Conservation (phyloP, 2,113 vertebrate genomes). For the Lepidothrix coronata region DNA sequence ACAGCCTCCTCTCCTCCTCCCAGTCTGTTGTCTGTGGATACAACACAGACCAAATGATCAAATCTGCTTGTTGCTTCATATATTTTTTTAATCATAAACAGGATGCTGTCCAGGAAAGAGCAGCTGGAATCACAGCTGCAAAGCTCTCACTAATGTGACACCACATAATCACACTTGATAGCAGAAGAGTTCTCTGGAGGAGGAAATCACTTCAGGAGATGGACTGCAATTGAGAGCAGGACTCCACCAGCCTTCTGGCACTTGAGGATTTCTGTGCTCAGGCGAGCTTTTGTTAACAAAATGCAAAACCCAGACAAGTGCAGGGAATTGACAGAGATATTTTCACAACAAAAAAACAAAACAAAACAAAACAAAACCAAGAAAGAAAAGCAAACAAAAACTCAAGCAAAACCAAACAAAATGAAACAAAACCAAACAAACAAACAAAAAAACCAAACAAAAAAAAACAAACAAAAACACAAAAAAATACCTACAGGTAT, state of each 20-base stretch:
- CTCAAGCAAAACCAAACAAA: too few species aligned
- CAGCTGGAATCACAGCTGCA: conserved; percentile 62
- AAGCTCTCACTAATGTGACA: not conserved
- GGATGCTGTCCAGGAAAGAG: conserved; percentile 3
- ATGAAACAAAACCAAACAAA: not conserved
- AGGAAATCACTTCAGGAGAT: conserved; percentile 8
- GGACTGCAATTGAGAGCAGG: not conserved
- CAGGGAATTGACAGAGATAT: not conserved
- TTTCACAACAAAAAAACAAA: not conserved
- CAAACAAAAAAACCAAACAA: too few species aligned
- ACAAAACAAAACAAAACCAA: too few species aligned
- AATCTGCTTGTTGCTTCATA: not conserved
- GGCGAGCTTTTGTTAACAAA: not conserved
- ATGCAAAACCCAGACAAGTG: not conserved
- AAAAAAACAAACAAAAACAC: not conserved
- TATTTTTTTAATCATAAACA: not conserved
- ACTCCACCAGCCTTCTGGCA: not conserved
- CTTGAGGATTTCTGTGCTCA: not conserved
- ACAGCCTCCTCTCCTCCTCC: conserved; percentile 16
- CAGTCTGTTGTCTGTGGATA: not conserved
- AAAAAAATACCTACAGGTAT: too few species aligned
- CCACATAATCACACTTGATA: conserved; percentile 6
- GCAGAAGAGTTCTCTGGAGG: conserved; percentile 14
- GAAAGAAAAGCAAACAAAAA: too few species aligned
- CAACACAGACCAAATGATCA: not conserved